These are phyloP conservation scores for Pyrrhosoma nymphula DNA, from an alignment of 2,888 invertebrate genomes.

Conservation along the genomic window DNA sequence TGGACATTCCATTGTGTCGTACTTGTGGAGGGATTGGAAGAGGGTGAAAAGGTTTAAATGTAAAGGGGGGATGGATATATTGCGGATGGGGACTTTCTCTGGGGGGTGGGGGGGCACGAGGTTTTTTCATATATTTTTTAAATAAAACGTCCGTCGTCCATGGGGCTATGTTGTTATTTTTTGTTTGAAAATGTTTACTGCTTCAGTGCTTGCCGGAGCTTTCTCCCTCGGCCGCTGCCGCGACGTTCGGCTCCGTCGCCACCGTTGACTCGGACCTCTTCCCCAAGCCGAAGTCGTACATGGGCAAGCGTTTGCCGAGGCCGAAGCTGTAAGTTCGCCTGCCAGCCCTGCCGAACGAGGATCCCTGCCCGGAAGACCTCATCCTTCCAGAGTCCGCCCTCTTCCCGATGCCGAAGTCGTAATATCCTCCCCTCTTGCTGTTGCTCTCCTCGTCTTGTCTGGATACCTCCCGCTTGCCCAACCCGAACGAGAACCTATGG, in stretches of 20 bases:
- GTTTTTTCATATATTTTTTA: constrained; percentile 8
- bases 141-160: constrained; percentile 26
- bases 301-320: constrained; percentile 79
- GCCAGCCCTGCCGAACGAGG: constrained; percentile 68
- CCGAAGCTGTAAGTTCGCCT: constrained; percentile 79
- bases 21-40: neutral
- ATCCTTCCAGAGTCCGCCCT: constrained; percentile 73
- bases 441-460: constrained; percentile 68
- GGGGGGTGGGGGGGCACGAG: neutral
- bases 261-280: constrained; percentile 76
- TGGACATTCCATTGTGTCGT: neutral
- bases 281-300: constrained; percentile 82
- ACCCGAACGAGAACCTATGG: constrained; percentile 80
- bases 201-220: constrained; percentile 48
- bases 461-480: constrained; percentile 79
- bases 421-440: constrained; percentile 73
- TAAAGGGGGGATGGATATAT: neutral
- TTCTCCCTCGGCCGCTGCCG: constrained; percentile 24
- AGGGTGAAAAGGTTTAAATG: neutral
- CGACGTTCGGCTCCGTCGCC: neutral
- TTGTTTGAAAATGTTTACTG: neutral
- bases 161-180: neutral
- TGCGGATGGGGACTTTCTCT: neutral
- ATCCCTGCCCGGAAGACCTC: neutral
- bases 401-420: constrained; percentile 80